phyloP scores from a whole-genome alignment of 2,113 vertebrate genomes.

The Saiga tatarica region DNA sequence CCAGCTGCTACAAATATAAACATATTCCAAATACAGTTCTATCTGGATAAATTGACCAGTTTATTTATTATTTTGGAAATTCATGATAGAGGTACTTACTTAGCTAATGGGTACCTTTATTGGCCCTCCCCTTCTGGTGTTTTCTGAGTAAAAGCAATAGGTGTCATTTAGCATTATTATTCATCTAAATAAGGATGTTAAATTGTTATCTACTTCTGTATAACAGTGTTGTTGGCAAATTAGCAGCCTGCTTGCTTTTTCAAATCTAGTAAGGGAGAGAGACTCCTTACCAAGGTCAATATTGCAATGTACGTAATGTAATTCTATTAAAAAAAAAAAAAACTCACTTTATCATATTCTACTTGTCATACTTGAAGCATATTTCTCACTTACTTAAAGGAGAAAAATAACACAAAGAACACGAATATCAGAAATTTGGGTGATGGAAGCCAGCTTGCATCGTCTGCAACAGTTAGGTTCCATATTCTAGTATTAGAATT shows the following conservation, averaged over 20 bases:
- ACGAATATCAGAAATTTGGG: background rate
- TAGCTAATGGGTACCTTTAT: background rate
- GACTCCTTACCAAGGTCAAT: background rate
- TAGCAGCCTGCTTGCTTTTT: background rate
- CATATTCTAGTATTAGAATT: background rate
- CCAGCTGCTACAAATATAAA: background rate
- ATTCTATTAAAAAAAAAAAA: background rate
- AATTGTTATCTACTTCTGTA: background rate
- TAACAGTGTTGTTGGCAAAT: background rate
- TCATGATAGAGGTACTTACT: background rate
- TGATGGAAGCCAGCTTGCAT: background rate
- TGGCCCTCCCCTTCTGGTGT: background rate
- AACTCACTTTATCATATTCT: background rate
- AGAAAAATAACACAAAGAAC: background rate
- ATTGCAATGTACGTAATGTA: background rate
- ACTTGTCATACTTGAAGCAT: background rate
- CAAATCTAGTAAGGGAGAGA: background rate
- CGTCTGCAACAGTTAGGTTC: background rate
- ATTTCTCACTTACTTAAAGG: background rate
- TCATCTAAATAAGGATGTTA: background rate
- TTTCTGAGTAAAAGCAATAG: background rate
- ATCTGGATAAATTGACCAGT: background rate
- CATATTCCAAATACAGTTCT: background rate
- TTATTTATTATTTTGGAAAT: background rate
- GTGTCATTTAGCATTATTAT: background rate